Conservation (phyloP, 1,140 invertebrate species). For the Drosophila mojavensis region DNA sequence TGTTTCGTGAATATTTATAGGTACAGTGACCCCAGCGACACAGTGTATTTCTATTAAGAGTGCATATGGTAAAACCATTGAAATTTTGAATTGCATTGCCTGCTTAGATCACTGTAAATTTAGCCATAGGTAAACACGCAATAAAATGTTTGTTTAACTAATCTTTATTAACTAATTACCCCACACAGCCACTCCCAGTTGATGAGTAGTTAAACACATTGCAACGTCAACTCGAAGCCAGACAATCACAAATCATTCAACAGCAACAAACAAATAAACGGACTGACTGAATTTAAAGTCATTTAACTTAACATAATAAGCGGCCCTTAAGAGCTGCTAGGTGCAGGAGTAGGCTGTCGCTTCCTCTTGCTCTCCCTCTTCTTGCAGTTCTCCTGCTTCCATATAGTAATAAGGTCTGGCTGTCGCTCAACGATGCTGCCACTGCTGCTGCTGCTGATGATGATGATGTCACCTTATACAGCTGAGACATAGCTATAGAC, state of each 20-base stretch:
- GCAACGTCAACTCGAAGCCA: slow-evolving; percentile 9
- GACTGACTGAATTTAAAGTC: slow-evolving; percentile 36
- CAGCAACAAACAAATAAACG: slow-evolving; percentile 51
- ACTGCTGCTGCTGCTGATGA: slow-evolving; percentile 56
- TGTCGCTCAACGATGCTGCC: slow-evolving; percentile 40
- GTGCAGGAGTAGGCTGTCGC: slow-evolving; percentile 20
- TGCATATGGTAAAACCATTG: background rate
- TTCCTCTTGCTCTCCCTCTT: background rate
- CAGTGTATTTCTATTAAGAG: too few species aligned
- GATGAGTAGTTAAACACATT: slow-evolving; percentile 35
- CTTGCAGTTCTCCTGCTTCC: background rate
- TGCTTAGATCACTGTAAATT: background rate
- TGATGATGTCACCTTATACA: slow-evolving; percentile 71
- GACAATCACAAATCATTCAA: slow-evolving; percentile 69
- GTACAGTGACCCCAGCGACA: too few species aligned
- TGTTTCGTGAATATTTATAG: too few species aligned
- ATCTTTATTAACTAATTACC: slow-evolving; percentile 11
- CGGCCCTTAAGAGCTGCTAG: slow-evolving; percentile 1
- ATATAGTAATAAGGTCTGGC: slow-evolving; percentile 4
- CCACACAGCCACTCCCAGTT: background rate
- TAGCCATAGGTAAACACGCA: slow-evolving; percentile 4
- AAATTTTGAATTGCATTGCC: background rate
- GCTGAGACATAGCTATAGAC: background rate
- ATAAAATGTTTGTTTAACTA: slow-evolving; percentile 19
- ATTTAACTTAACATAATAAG: slow-evolving; percentile 49